phyloP scores from a whole-genome alignment of 2,113 vertebrate genomes.

The Jacana jacana region DNA sequence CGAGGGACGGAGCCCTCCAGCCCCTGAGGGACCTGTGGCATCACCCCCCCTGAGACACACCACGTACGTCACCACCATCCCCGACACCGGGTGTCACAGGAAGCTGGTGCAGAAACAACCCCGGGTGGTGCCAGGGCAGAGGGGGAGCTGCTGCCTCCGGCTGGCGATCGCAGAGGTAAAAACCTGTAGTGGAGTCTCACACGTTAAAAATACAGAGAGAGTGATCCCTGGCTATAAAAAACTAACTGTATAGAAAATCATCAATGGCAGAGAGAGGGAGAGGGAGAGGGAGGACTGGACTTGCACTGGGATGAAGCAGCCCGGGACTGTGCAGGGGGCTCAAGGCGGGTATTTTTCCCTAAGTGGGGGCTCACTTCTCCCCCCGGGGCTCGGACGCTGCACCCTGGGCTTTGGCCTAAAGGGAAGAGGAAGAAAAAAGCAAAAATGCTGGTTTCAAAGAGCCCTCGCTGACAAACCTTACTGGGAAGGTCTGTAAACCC shows the following conservation, averaged over 20 bases:
- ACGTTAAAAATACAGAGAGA: neutral
- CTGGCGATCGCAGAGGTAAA: neutral
- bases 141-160: neutral
- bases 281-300: neutral
- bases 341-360: fast-evolving
- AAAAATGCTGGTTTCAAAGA: neutral
- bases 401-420: conserved; percentile 60
- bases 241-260: neutral
- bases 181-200: neutral
- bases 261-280: neutral
- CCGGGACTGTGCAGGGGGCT: too few species aligned
- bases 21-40: neutral
- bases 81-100: neutral
- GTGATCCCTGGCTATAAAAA: conserved; percentile 38
- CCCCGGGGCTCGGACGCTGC: neutral
- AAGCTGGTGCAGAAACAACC: neutral
- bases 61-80: neutral
- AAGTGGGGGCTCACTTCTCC: conserved; percentile 43
- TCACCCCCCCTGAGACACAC: neutral
- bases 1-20: neutral
- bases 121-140: fast-evolving
- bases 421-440: neutral
- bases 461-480: fast-evolving
- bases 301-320: fast-evolving
- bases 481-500: neutral